These are phyloP conservation scores for Peucedramus taeniatus DNA, from an alignment of 2,113 vertebrate species.

Conservation along the genomic window DNA sequence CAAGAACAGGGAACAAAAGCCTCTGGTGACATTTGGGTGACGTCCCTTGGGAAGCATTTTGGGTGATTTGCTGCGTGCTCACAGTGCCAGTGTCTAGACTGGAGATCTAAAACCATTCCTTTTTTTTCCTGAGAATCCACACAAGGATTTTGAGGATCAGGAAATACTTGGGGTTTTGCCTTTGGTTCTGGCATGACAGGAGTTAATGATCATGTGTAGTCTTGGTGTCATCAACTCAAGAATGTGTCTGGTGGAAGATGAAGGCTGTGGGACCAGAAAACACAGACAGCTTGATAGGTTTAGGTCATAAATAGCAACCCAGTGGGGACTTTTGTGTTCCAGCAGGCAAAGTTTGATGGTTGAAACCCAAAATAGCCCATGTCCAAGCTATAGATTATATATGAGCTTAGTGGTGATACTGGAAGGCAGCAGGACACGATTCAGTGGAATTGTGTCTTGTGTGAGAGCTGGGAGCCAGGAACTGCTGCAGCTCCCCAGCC, in stretches of 20 bases:
- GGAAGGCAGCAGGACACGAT: background rate
- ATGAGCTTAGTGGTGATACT: background rate
- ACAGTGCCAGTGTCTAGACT: fast-evolving
- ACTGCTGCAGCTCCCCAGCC: background rate
- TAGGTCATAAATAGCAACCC: background rate
- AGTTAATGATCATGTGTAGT: background rate
- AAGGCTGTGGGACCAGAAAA: background rate
- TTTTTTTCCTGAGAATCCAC: background rate
- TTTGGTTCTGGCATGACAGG: fast-evolving
- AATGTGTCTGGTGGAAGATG: background rate
- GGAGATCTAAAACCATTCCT: background rate
- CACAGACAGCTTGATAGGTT: background rate
- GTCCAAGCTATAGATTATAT: background rate
- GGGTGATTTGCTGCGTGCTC: background rate
- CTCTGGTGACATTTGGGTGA: fast-evolving
- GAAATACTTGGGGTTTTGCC: background rate
- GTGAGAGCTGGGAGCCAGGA: background rate
- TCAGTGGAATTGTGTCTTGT: background rate
- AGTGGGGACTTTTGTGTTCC: background rate
- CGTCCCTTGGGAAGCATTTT: background rate
- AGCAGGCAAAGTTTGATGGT: background rate
- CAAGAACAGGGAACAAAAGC: background rate
- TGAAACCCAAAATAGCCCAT: background rate
- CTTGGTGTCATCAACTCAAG: background rate
- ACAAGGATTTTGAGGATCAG: background rate